Evolutionary conservation across 2,113 vertebrate genomes (phyloP).

Genomic region (Oncorhynchus keta): DNA sequence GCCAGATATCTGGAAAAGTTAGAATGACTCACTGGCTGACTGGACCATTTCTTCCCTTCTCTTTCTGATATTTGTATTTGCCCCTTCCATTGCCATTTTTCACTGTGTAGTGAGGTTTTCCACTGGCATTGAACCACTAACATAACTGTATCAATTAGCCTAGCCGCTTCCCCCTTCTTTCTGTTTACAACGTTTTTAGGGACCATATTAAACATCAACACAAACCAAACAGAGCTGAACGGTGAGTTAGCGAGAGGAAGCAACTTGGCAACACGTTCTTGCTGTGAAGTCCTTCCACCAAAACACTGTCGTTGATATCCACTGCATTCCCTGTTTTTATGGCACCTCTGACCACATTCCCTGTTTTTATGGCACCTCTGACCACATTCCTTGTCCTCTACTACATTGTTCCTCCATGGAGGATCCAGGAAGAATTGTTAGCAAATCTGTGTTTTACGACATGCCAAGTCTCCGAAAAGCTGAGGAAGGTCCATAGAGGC

Average conservation of each 20-base stretch:
- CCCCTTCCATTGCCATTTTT: neutral
- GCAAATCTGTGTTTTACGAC: neutral
- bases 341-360: constrained; percentile 28
- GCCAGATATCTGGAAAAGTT: constrained; percentile 80
- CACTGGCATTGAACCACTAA: constrained; percentile 31
- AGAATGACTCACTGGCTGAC: constrained; percentile 72
- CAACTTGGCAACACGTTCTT: constrained; percentile 7
- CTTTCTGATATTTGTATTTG: constrained; percentile 50
- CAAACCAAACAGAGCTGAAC: constrained; percentile 12
- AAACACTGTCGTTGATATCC: constrained; percentile 19
- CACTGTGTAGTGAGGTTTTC: constrained; percentile 38
- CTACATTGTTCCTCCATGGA: constrained; percentile 23
- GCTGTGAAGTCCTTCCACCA: constrained; percentile 20
- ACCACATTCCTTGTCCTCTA: constrained; percentile 12
- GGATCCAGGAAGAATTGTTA: constrained; percentile 4
- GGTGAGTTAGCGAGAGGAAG: neutral
- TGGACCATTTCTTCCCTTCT: constrained; percentile 58
- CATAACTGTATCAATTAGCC: constrained; percentile 24
- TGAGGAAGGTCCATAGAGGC: constrained; percentile 15
- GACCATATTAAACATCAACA: constrained; percentile 7
- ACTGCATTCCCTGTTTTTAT: constrained; percentile 33
- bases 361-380: constrained; percentile 36
- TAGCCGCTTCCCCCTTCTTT: constrained; percentile 8
- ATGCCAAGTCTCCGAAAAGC: constrained; percentile 19
- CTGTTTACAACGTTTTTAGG: constrained; percentile 12